These are phyloP conservation scores for Apodemia mormo DNA, from an alignment of 2,888 invertebrate genomes.

Conservation along the genomic window DNA sequence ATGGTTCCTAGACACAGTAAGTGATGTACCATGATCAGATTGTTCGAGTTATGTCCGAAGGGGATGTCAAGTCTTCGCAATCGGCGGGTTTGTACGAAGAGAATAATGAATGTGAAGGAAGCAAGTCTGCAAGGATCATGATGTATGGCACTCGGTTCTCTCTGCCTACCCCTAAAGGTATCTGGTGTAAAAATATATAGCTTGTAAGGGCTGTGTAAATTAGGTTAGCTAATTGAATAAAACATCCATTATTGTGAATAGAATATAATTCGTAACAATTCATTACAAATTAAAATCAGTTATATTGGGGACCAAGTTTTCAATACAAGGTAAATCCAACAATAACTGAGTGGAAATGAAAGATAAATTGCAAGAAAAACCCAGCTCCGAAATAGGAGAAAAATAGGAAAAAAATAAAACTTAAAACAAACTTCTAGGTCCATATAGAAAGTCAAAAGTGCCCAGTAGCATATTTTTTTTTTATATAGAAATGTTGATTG, in stretches of 20 bases:
- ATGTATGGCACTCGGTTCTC: too few species aligned
- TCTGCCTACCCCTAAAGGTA: too few species aligned
- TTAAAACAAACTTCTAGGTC: conserved; percentile 71
- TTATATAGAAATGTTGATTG: conserved; percentile 74
- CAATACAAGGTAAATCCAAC: conserved; percentile 71
- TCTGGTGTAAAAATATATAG: too few species aligned
- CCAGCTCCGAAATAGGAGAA: conserved; percentile 68
- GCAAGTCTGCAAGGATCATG: too few species aligned
- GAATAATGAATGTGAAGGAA: too few species aligned
- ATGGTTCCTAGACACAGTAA: too few species aligned
- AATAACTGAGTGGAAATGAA: conserved; percentile 60
- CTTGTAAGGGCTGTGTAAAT: background rate
- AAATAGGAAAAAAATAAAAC: conserved; percentile 61
- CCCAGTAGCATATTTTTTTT: conserved; percentile 58
- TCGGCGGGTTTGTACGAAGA: too few species aligned
- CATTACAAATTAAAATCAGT: conserved; percentile 67
- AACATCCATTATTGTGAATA: conserved; percentile 64
- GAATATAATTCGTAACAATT: conserved; percentile 73
- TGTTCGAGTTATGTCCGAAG: too few species aligned
- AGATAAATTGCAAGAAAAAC: conserved; percentile 70
- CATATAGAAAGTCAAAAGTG: conserved; percentile 72
- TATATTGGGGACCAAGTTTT: conserved; percentile 72
- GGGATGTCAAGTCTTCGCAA: too few species aligned
- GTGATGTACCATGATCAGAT: too few species aligned
- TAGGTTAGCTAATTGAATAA: conserved; percentile 47